Evolutionary conservation across 2,888 invertebrate species (phyloP).

Genomic region (Caprella mutica): DNA sequence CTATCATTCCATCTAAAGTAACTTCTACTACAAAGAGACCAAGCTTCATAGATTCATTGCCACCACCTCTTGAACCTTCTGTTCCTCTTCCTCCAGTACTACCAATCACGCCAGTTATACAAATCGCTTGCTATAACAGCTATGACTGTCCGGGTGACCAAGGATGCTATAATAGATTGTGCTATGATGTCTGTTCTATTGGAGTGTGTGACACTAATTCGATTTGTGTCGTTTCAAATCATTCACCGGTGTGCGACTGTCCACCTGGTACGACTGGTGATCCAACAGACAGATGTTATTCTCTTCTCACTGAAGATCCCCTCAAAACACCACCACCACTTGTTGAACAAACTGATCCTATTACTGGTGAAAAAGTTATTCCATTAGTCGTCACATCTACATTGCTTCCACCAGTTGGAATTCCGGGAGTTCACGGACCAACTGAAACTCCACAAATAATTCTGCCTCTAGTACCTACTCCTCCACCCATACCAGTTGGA

Average conservation of each 20-base stretch:
- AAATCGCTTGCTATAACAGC: slow-evolving; percentile 59
- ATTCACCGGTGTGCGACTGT: slow-evolving; percentile 74
- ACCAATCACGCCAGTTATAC: slow-evolving; percentile 42
- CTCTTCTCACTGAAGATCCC: slow-evolving; percentile 14
- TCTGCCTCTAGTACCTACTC: slow-evolving; percentile 10
- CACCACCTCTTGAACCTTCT: no score
- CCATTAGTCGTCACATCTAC: neutral
- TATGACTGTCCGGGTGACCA: slow-evolving; percentile 76
- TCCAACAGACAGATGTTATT: slow-evolving; percentile 35
- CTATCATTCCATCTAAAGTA: neutral
- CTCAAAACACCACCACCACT: slow-evolving; percentile 40
- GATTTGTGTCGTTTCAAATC: slow-evolving; percentile 67
- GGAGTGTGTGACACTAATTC: slow-evolving; percentile 65
- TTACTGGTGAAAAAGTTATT: neutral
- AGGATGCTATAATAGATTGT: slow-evolving; percentile 72
- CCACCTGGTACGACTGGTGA: slow-evolving; percentile 56
- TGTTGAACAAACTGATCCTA: slow-evolving; percentile 5
- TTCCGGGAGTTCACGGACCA: neutral
- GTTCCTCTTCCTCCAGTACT: no score
- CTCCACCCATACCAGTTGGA: slow-evolving; percentile 26
- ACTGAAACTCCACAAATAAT: slow-evolving; percentile 1
- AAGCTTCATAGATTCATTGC: no score
- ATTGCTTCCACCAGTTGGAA: neutral
- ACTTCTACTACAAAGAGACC: no score
- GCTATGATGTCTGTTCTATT: slow-evolving; percentile 69